Base-by-base conservation (phyloP, 2,113 vertebrate genomes). In the Catharus bicknelli region DNA sequence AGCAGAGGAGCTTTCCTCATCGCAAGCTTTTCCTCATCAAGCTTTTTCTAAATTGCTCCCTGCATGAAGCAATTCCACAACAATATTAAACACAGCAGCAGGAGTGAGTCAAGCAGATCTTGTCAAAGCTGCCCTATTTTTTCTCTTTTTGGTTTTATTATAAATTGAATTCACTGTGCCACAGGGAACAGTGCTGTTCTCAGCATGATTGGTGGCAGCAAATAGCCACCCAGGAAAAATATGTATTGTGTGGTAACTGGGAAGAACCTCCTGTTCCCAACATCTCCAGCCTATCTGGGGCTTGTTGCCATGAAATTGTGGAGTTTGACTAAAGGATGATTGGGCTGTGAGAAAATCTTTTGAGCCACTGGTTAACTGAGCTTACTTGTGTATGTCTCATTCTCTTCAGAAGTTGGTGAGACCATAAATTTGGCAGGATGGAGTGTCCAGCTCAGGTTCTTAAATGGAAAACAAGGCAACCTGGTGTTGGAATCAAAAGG, bases 1-100 rank as follows among this genome's bases (percentile, higher is more conserved):
- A 90, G 79, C 86, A 93, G 83, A 93, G 73, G 64, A 92, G 76
- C 18, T 82, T 82, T 75, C 78, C n/a, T 90, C 55, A 38, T 86
- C 64, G 63, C 80, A 83, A 58, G 64, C 43, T 88, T 88, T 92
- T 93, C 53, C 57, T 90, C 61, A 78, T 81, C 26, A 73, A 86
- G 61, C 32, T 93, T 86, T 78, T 87, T 75, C 83, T 88, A 58
- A 83, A 82, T 84, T 88, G 53, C 26, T 87, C 72, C 66, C 82
- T 83, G 70, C 38, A 27, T 73, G 47, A 54, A 91, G 67, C 85
- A 91, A 54, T 95, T 92, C 73, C 91, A 36, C 62, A 79, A 68
- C 84, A 79, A 34, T 62, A 76, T 66, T 76, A 79, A 95, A 66
- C 61, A 34, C 72, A 72, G 61, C 67, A 73, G 79, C 82, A 79